phyloP scores from a whole-genome alignment of 2,113 vertebrate species.

The Balaeniceps rex region DNA sequence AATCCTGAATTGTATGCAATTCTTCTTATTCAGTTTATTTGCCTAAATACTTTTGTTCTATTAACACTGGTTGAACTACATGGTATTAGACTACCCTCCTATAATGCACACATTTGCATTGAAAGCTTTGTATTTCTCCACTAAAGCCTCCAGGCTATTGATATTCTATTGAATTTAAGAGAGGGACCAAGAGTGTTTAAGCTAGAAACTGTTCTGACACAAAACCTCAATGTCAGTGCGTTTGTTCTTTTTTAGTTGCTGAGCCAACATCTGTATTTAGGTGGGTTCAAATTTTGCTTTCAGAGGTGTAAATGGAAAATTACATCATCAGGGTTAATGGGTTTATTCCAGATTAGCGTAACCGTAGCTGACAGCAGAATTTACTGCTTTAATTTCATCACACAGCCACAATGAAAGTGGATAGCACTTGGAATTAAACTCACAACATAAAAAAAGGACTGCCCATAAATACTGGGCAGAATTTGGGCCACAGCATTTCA shows the following conservation, averaged over 20 bases:
- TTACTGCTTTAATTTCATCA: conserved; percentile 19
- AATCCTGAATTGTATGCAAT: background rate
- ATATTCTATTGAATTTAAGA: background rate
- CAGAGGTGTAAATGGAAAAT: conserved; percentile 43
- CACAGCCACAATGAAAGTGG: background rate
- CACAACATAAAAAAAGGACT: background rate
- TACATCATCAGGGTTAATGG: background rate
- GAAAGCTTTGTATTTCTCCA: background rate
- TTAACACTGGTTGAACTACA: background rate
- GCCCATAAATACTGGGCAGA: background rate
- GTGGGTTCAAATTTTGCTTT: conserved; percentile 43
- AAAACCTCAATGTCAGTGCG: background rate
- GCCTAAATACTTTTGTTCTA: background rate
- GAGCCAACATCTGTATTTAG: conserved; percentile 27
- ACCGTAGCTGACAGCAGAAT: background rate
- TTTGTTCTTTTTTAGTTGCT: conserved; percentile 13
- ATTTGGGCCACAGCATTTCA: background rate
- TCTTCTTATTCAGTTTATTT: background rate
- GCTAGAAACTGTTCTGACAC: background rate
- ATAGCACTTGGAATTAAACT: background rate
- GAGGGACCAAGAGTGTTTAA: background rate
- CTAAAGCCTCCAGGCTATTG: background rate
- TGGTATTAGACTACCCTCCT: background rate
- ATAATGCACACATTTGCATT: background rate
- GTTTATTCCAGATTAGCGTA: conserved; percentile 5